A percentile compares a stretch with the other conserved stretches of the same genome.
These are phyloP conservation scores for Sarcophilus harrisii DNA, from an alignment of 2,797 vertebrate species.

Conservation along the genomic window DNA sequence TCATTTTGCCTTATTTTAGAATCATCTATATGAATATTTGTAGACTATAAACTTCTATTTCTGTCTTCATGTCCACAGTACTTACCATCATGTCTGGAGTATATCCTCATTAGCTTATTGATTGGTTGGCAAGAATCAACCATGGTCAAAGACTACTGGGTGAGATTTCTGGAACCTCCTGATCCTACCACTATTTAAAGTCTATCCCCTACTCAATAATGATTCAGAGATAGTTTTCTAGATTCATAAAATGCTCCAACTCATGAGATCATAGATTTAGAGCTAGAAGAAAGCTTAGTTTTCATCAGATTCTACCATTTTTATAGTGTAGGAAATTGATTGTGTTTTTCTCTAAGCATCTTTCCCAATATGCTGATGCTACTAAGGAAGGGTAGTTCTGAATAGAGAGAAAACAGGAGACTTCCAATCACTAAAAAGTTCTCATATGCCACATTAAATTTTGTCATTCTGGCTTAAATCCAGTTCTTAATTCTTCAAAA, in stretches of 20 bases:
- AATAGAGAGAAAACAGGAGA: not conserved
- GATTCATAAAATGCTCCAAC: not conserved
- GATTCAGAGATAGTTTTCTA: not conserved
- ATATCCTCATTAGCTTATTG: not conserved
- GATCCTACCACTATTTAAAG: no score
- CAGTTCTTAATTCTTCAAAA: not conserved
- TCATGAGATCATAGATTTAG: not conserved
- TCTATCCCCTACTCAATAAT: not conserved
- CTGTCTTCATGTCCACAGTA: not conserved
- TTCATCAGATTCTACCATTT: not conserved
- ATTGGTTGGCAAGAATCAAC: not conserved
- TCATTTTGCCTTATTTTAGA: not conserved
- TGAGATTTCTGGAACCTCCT: not conserved
- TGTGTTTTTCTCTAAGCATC: not conserved
- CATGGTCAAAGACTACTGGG: not conserved
- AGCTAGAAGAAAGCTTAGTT: not conserved
- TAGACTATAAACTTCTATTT: not conserved
- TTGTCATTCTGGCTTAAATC: not conserved
- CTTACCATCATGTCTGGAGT: not conserved
- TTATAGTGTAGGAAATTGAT: not conserved
- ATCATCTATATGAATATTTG: not conserved
- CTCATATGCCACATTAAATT: not conserved
- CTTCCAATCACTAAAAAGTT: not conserved
- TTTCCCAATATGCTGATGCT: not conserved
- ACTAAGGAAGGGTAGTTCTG: not conserved